Percentiles rank a stretch among this genome's conserved stretches.
Conservation (phyloP, 2,888 invertebrate genomes). For the Meghimatium bilineatum region DNA sequence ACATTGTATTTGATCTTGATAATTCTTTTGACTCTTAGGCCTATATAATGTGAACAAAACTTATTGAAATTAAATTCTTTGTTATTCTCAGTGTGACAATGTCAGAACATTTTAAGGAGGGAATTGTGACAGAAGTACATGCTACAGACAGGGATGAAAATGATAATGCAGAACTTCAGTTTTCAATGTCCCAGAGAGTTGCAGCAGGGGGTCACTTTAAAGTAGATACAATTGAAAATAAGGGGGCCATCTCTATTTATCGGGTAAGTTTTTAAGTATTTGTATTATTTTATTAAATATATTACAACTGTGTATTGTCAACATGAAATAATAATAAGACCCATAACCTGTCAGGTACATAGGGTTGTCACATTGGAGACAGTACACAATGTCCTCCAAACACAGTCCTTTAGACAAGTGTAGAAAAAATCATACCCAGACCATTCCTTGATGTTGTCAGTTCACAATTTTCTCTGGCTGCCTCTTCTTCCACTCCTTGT, state of each 20-base stretch:
- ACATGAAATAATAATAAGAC: too few species aligned
- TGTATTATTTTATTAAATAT: neutral
- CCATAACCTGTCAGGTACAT: too few species aligned
- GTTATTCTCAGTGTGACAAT: constrained; percentile 53
- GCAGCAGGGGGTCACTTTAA: constrained; percentile 61
- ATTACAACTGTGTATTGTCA: too few species aligned
- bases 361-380: too few species aligned
- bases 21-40: too few species aligned
- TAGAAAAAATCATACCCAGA: too few species aligned
- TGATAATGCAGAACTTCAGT: constrained; percentile 93
- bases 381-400: too few species aligned
- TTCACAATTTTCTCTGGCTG: too few species aligned
- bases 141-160: constrained; percentile 74
- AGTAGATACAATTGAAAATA: constrained; percentile 62
- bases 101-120: constrained; percentile 65
- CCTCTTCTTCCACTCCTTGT: too few species aligned
- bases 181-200: constrained; percentile 80
- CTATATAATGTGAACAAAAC: neutral
- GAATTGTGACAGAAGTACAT: constrained; percentile 61
- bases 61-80: constrained; percentile 5
- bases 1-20: too few species aligned
- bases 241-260: constrained; percentile 65
- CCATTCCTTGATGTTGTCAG: too few species aligned
- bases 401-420: too few species aligned
- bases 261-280: constrained; percentile 55